Percentiles rank a stretch among this genome's conserved stretches.
Evolutionary conservation across 2,113 vertebrate genomes (phyloP).

Genomic region (Anser cygnoides): DNA sequence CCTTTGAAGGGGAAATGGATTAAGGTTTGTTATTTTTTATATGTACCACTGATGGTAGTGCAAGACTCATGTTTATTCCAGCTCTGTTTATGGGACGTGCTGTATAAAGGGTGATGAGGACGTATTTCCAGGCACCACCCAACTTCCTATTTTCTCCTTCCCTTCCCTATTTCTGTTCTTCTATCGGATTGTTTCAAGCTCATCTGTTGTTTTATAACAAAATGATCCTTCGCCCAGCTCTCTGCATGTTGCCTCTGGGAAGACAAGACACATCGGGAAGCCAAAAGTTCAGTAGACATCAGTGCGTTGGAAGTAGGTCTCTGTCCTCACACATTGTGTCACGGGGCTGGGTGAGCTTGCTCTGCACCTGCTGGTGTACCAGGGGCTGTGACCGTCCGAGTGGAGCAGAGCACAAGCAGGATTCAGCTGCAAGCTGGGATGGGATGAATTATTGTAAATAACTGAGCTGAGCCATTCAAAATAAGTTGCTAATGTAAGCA

Average conservation of each 20-base stretch:
- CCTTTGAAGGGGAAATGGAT: background rate
- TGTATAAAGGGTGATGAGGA: background rate
- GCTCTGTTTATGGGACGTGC: background rate
- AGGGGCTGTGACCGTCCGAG: background rate
- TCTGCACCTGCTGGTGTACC: background rate
- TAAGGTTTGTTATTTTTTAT: background rate
- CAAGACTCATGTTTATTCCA: background rate
- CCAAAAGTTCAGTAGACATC: background rate
- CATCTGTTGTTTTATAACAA: background rate
- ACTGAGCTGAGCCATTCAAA: constrained; percentile 48
- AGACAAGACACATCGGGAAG: background rate
- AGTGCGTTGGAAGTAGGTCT: background rate
- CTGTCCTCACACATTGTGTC: background rate
- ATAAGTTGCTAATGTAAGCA: constrained; percentile 66
- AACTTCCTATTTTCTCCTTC: background rate
- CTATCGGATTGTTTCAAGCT: background rate
- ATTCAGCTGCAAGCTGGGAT: background rate
- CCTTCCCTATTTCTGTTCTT: background rate
- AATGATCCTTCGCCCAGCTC: background rate
- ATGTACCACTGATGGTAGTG: background rate
- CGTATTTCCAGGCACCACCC: background rate
- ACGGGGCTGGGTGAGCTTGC: rapidly evolving
- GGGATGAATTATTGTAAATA: constrained; percentile 42
- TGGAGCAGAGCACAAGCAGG: background rate
- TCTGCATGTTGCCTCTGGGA: background rate